Percentiles rank a stretch among this genome's conserved stretches.
phyloP scores from a whole-genome alignment of 2,888 invertebrate genomes.

The Myathropa florea region DNA sequence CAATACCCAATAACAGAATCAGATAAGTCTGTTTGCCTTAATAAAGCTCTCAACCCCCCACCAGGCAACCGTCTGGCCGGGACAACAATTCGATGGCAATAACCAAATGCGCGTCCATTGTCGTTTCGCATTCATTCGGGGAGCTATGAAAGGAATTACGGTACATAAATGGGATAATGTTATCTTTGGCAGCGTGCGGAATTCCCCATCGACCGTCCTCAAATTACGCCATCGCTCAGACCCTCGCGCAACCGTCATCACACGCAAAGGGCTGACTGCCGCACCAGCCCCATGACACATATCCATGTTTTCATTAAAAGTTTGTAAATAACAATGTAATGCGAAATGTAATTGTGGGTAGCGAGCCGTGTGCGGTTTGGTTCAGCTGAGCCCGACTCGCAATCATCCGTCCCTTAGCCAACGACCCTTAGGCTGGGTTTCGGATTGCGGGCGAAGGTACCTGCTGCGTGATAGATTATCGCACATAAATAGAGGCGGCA shows the following conservation, averaged over 20 bases:
- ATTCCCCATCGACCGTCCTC: background rate
- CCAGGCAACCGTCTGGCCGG: background rate
- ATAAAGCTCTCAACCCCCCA: conserved; percentile 15
- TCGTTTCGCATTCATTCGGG: conserved; percentile 38
- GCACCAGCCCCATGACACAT: background rate
- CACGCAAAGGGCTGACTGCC: conserved; percentile 19
- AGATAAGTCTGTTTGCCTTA: conserved; percentile 54
- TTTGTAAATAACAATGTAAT: conserved; percentile 62
- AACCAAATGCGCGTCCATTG: conserved; percentile 19
- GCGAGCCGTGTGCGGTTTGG: conserved; percentile 20
- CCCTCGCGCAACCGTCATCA: background rate
- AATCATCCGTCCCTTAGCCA: background rate
- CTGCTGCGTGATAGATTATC: conserved; percentile 14
- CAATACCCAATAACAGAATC: conserved; percentile 26
- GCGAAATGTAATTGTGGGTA: conserved; percentile 55
- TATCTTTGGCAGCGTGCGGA: conserved; percentile 25
- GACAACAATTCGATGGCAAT: conserved; percentile 37
- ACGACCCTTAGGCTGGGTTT: background rate
- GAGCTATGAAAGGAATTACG: conserved; percentile 43
- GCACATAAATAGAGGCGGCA: background rate
- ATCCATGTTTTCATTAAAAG: conserved; percentile 60
- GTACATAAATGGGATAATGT: conserved; percentile 22
- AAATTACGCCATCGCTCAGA: background rate
- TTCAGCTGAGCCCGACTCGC: conserved; percentile 1
- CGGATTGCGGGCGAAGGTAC: background rate